Conservation (phyloP, 1,140 invertebrate species). For the Cyclargus thomasi region DNA sequence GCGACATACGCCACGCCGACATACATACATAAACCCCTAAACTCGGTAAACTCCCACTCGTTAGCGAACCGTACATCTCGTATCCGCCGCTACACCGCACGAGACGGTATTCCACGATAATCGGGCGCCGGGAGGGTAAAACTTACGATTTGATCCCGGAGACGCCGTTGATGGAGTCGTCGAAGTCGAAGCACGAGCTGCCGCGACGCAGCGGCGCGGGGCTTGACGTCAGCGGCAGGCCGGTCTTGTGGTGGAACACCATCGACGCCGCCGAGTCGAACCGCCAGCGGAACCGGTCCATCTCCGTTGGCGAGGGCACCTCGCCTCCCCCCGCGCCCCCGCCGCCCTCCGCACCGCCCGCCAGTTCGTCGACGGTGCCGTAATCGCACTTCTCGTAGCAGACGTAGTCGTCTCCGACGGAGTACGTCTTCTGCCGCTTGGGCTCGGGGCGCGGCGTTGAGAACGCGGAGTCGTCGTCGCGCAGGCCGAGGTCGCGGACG, state of each 20-base stretch:
- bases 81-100: background rate
- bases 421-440: conserved; percentile 57
- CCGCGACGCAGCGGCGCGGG: conserved; percentile 87
- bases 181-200: conserved; percentile 88
- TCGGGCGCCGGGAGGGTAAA: background rate
- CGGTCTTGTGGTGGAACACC: conserved; percentile 89
- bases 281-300: conserved; percentile 84
- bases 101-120: background rate
- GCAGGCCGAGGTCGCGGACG: conserved; percentile 54
- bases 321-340: conserved; percentile 39
- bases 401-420: conserved; percentile 55
- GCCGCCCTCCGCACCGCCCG: conserved; percentile 43
- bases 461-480: conserved; percentile 63
- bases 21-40: background rate
- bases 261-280: conserved; percentile 87
- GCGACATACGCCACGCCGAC: background rate
- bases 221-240: conserved; percentile 90
- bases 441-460: conserved; percentile 41
- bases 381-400: conserved; percentile 69
- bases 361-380: conserved; percentile 53
- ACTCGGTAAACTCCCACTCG: too few species aligned
- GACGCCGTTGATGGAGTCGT: conserved; percentile 86
- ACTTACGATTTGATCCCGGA: conserved; percentile 88
- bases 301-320: conserved; percentile 81
- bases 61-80: too few species aligned